Conservation (phyloP, 2,888 invertebrate genomes). For the Aelia acuminata region DNA sequence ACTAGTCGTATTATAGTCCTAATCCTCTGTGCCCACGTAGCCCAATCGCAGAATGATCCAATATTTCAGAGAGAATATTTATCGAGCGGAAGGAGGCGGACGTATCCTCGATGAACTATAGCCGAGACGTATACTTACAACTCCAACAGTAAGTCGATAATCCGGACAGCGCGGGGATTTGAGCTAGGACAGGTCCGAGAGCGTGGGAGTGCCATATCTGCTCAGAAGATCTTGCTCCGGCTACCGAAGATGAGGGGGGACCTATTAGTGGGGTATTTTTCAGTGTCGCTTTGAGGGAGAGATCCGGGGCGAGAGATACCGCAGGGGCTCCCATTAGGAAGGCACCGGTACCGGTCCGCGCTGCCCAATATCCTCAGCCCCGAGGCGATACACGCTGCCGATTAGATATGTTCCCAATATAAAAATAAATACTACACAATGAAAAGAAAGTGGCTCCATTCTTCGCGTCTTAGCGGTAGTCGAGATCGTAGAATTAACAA, state of each 20-base stretch:
- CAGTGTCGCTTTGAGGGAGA: neutral
- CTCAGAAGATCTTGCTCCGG: neutral
- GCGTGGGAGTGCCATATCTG: neutral
- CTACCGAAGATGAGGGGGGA: constrained; percentile 27
- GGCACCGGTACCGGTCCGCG: neutral
- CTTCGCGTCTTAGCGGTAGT: too few species aligned
- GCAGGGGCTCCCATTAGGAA: constrained; percentile 15
- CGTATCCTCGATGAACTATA: constrained; percentile 14
- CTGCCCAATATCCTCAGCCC: neutral
- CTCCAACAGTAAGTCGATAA: constrained; percentile 31
- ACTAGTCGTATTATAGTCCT: neutral
- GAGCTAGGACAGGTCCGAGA: constrained; percentile 22
- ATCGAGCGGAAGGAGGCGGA: constrained; percentile 13
- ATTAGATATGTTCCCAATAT: constrained; percentile 44
- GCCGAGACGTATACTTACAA: constrained; percentile 2
- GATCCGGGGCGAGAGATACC: neutral
- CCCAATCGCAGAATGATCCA: neutral
- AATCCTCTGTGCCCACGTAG: neutral
- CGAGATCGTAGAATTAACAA: too few species aligned
- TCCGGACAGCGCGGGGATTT: constrained; percentile 38
- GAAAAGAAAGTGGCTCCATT: neutral
- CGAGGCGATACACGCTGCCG: constrained; percentile 18
- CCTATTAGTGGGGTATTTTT: constrained; percentile 38
- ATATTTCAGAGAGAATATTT: constrained; percentile 30
- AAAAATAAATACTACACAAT: constrained; percentile 35